Percentiles rank a stretch among this genome's conserved stretches.
Conservation (phyloP, 2,888 invertebrate genomes). For the Drosophila kambysellisi region DNA sequence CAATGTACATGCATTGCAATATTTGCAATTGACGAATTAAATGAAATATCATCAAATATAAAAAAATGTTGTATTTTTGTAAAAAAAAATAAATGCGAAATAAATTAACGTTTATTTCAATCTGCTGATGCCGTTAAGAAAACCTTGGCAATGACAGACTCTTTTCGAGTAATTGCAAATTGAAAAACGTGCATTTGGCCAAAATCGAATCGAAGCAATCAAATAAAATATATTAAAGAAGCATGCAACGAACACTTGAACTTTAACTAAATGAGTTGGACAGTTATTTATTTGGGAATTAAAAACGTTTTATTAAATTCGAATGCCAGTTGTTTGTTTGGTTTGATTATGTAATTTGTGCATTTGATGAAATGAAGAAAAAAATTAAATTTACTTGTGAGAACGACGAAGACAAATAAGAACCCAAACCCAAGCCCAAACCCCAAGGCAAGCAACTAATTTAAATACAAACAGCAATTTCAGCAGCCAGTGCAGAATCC, state of each 20-base stretch:
- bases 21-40: not conserved
- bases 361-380: slow-evolving; percentile 52
- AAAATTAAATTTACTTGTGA: slow-evolving; percentile 67
- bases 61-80: not conserved
- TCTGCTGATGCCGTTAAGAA: slow-evolving; percentile 30
- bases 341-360: slow-evolving; percentile 27
- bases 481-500: slow-evolving; percentile 42
- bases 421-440: slow-evolving; percentile 41
- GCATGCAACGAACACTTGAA: slow-evolving; percentile 55
- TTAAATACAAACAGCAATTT: slow-evolving; percentile 73
- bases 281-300: slow-evolving; percentile 26
- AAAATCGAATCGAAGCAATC: slow-evolving; percentile 42
- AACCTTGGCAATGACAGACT: slow-evolving; percentile 72
- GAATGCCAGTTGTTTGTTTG: slow-evolving; percentile 30
- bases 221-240: slow-evolving; percentile 43
- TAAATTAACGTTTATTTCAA: slow-evolving; percentile 40
- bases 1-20: not conserved
- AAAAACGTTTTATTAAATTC: slow-evolving; percentile 36
- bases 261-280: slow-evolving; percentile 50
- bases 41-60: not conserved
- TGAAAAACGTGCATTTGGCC: slow-evolving; percentile 70
- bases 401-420: slow-evolving; percentile 48
- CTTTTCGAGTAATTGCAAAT: slow-evolving; percentile 70
- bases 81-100: slow-evolving; percentile 2
- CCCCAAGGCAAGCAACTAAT: slow-evolving; percentile 72